Evolutionary conservation across 2,797 vertebrate species (phyloP).

Genomic region (Coranthus polyacanthus): DNA sequence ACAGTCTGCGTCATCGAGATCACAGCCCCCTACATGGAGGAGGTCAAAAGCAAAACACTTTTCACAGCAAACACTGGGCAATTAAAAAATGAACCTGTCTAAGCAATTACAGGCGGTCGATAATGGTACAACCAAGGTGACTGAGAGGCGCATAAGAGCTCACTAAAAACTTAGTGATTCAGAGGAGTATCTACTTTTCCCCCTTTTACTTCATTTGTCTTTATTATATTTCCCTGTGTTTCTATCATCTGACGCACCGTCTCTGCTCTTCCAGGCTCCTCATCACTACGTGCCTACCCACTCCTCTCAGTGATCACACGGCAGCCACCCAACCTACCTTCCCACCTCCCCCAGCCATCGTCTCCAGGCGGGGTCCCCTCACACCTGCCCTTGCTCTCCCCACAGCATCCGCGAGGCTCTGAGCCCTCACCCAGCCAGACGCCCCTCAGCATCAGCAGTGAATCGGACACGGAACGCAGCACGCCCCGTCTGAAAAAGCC

Average conservation of each 20-base stretch:
- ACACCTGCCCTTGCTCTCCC: conserved; percentile 85
- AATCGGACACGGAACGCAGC: conserved; percentile 92
- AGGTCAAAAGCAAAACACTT: conserved; percentile 81
- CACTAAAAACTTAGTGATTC: conserved; percentile 42
- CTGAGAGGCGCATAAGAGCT: conserved; percentile 37
- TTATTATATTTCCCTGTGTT: conserved; percentile 36
- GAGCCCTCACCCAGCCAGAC: conserved; percentile 81
- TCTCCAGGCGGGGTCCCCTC: conserved; percentile 49
- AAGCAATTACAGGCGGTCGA: conserved; percentile 66
- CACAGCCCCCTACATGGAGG: conserved; percentile 70
- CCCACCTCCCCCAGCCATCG: conserved; percentile 65
- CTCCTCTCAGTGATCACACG: conserved; percentile 94
- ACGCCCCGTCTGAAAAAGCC: conserved; percentile 91
- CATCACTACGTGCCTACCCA: conserved; percentile 90
- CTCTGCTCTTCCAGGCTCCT: conserved; percentile 84
- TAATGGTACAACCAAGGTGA: conserved; percentile 43
- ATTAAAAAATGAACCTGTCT: conserved; percentile 70
- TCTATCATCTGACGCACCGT: conserved; percentile 30
- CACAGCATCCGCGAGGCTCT: conserved; percentile 70
- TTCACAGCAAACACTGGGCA: conserved; percentile 63
- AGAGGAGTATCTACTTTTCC: conserved; percentile 15
- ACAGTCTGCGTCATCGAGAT: conserved; percentile 79
- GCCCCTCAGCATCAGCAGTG: conserved; percentile 90
- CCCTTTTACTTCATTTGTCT: conserved; percentile 5
- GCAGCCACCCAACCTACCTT: conserved; percentile 85